These are phyloP conservation scores for Odontamblyopus rebecca DNA, from an alignment of 2,797 vertebrate species.

Conservation along the genomic window DNA sequence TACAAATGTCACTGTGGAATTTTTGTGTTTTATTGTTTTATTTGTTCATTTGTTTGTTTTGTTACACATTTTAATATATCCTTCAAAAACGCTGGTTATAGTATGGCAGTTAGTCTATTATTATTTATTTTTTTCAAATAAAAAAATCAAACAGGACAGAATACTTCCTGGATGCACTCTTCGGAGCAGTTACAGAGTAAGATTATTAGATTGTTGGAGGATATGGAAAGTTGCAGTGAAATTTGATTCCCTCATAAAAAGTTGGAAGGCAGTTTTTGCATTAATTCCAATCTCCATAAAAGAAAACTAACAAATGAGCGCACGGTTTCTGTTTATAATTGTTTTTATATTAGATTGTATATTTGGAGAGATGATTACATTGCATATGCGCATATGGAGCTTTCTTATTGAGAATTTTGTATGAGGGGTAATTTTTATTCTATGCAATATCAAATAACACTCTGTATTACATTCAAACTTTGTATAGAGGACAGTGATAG, in stretches of 20 bases:
- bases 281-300: slow-evolving; percentile 15
- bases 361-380: neutral
- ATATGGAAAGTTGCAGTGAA: neutral
- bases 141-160: too few relatives aligned
- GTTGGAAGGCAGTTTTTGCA: slow-evolving; percentile 9
- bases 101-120: too few relatives aligned
- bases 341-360: slow-evolving; percentile 13
- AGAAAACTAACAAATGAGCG: neutral
- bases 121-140: too few relatives aligned
- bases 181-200: neutral
- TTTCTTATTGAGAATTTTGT: neutral
- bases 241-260: slow-evolving; percentile 10
- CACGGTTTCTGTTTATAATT: neutral
- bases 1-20: too few relatives aligned
- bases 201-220: neutral
- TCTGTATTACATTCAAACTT: neutral
- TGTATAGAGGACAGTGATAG: neutral
- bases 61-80: too few relatives aligned
- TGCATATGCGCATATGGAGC: neutral
- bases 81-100: too few relatives aligned
- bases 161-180: neutral
- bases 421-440: neutral
- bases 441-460: neutral
- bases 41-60: too few relatives aligned
- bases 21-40: too few relatives aligned